Base-by-base conservation (phyloP, 2,888 invertebrate species). In the Eupithecia exiguata region DNA sequence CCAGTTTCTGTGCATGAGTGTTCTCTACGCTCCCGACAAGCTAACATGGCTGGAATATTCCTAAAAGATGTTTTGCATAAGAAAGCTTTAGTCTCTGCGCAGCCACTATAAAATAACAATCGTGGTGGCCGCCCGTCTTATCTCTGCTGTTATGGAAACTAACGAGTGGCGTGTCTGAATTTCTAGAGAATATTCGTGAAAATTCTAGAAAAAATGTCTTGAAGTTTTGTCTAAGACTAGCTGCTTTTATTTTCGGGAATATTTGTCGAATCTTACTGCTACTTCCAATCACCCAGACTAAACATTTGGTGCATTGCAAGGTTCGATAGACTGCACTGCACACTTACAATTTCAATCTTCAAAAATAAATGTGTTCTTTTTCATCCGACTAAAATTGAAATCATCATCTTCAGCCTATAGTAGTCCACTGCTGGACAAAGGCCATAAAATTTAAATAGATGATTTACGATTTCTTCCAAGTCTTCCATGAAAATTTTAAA, bases 1-100 rank as follows among this genome's bases (percentile, higher is more conserved):
- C 21, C 21, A 53, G 53, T 21, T 21, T 53, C 61, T 62, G 35
- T 62, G 18, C 30, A 62, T 62, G 35, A 62, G 62, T 62, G 30
- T 62, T 30, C 62, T 10, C 62, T 18, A 3, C 61, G 16, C 61
- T 61, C 61, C 46, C 49, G 25, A 35, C 58, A 58, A 58, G 58
- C 67, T 61, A 49, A 46, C 61, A 38, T 30, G 35, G 5, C 30
- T 62, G n/a, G 62, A 63, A 74, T 61, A 63, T 65, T 53, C 40
- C 71, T 53, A 71, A 74, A 70, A 68, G 63, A 46, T 43, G 58
- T 69, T 77, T 76, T 74, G 77, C 72, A 77, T 77, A 72, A 73
- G 74, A 71, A 74, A 77, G 70, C 71, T 74, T 63, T 58, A 74
- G 72, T 78, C 74, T 74, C 70, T 38, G 68, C 74, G 67, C 70